Base-by-base conservation (phyloP, 2,113 vertebrate genomes). In the Bombycilla garrulus region DNA sequence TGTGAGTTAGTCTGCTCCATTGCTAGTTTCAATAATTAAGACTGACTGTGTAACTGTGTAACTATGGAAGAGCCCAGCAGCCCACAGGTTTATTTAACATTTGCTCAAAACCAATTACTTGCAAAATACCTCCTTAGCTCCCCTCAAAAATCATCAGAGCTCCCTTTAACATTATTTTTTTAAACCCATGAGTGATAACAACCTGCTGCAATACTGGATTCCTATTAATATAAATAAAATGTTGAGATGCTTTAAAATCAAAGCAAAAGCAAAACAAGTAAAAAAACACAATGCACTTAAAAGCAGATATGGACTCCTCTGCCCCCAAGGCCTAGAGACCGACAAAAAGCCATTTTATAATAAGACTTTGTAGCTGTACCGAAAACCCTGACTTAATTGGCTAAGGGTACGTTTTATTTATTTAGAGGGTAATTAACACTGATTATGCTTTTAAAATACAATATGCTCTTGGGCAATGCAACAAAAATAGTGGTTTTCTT, bases 151-250 rank as follows among this genome's bases (percentile, higher is more conserved):
- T 42, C 31, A 91, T 69, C 24, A 54, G 45, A 86, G 47, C 47
- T 54, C 33, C 25, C 23, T 71, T 93, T 81, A 65, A 48, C 19
- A n/a, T 47, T 50, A 42, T 38, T 78, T 58, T 67, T 86, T 90
- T 47, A 47, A 92, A 82, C 22, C 16, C 20, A 35, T 19, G 16
- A 70, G n/a, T 82, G 90, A 73, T 61, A 90, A 50, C 48, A 90
- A 88, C 58, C 35, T 95, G 48, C 53, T 93, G 25, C 31, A 72
- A 65, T 47, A 66, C 36, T 71, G 23, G 24, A 54, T 70, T 96
- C 36, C 57, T 89, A 73, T 92, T 93, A 86, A 86, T 84, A 65
- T 60, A 96, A 94, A 79, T 28, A 71, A 88, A 90, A 73, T 42
- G 21, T 80, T 77, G 78, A 91, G 35, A 70, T 42, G 33, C 56